Base-by-base conservation (phyloP, 1,140 invertebrate species). In the Paramacrobiotus metropolitanus region DNA sequence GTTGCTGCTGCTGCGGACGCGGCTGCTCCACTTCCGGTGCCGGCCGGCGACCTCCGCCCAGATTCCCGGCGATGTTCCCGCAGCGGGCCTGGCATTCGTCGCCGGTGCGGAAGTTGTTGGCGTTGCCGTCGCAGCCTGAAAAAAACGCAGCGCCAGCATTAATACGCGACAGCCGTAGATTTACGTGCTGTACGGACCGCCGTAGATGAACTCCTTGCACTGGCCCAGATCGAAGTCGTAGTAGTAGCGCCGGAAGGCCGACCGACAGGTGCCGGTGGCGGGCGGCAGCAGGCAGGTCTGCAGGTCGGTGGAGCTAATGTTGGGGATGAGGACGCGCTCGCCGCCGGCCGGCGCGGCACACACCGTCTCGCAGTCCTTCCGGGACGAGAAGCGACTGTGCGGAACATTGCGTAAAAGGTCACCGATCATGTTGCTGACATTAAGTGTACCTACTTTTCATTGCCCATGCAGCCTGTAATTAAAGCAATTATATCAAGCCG, bases 181-280 rank as follows among this genome's bases (percentile, higher is more conserved):
- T 40, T n/a, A 40, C 9, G n/a, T 9, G 34, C 34, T 40, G 9
- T n/a, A 40, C 60, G 2, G 21, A 45, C 73, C 73, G 34, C 75
- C 74, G 68, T 85, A 91, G 62, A 82, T 82, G 69, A 90, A 91
- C 64, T 80, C 78, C 64, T 78, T 73, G 68, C 87, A 91, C 29
- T 73, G 69, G 48, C 78, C 75, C 20, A 81, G 76, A 66, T 77
- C 79, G 0, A 81, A 81, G 70, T 95, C 84, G 70, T 82, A 93
- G 74, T 83, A 89, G 77, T 81, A 91, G 24, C 78, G 76, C 0
- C 77, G 76, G 44, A 80, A 73, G 28, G 77, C 75, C 1, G 78
- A 77, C 21, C 77, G 70, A 66, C 87, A 91, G 60, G 82, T 80
- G 31, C 87, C 87, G 2, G 77, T 59, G 21, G 61, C 40, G 24